Evolutionary conservation across 2,888 invertebrate species (phyloP).

Genomic region (Apeira syringaria): DNA sequence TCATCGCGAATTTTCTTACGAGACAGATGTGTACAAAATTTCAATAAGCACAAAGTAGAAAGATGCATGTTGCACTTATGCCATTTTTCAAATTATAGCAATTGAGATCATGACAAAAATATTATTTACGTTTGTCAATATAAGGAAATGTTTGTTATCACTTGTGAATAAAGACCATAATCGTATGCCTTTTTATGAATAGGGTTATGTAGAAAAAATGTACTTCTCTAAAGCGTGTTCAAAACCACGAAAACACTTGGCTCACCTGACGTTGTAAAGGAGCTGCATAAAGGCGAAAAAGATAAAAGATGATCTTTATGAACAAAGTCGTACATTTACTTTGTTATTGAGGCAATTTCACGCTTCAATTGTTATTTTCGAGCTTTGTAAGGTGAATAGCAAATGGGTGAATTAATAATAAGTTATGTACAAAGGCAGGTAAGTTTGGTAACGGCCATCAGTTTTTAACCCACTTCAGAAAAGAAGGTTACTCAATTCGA

Average conservation of each 20-base stretch:
- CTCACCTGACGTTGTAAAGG: constrained; percentile 37
- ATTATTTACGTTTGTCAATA: constrained; percentile 12
- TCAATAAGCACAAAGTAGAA: constrained; percentile 29
- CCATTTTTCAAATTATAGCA: constrained; percentile 18
- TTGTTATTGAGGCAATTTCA: constrained; percentile 27
- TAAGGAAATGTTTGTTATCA: constrained; percentile 8
- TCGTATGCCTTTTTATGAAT: constrained; percentile 9
- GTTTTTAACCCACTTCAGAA: too few relatives aligned
- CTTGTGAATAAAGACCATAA: constrained; percentile 9
- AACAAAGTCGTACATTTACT: constrained; percentile 25
- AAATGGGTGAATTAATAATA: background rate
- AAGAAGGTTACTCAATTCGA: too few relatives aligned
- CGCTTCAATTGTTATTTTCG: constrained; percentile 18
- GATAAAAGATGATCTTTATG: constrained; percentile 31
- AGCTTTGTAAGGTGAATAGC: constrained; percentile 6
- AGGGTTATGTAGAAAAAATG: background rate
- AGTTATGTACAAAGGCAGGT: background rate
- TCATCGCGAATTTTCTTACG: constrained; percentile 69
- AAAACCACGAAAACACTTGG: constrained; percentile 34
- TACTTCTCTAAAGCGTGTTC: constrained; percentile 18
- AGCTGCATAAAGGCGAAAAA: constrained; percentile 30
- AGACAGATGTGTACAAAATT: constrained; percentile 50
- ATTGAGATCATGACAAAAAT: constrained; percentile 12
- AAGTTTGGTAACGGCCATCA: too few relatives aligned
- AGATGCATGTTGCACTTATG: constrained; percentile 33